phyloP scores from a whole-genome alignment of 2,888 invertebrate species.

The Tetragonula carbonaria region DNA sequence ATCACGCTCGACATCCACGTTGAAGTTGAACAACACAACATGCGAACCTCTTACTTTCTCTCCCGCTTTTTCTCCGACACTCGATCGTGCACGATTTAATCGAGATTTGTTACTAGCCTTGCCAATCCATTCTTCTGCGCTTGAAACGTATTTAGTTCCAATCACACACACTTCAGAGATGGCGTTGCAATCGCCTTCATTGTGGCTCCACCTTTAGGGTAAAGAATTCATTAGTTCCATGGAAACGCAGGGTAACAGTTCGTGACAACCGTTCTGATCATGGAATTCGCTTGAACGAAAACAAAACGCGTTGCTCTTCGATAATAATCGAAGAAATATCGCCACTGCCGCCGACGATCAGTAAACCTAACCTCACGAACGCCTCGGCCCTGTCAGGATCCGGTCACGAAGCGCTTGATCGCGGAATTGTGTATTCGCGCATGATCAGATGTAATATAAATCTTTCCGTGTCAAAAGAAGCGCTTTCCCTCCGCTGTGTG shows the following conservation, averaged over 20 bases:
- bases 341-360: background rate
- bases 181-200: background rate
- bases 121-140: constrained; percentile 32
- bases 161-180: constrained; percentile 6
- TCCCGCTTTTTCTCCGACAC: constrained; percentile 42
- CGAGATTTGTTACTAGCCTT: constrained; percentile 45
- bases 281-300: constrained; percentile 29
- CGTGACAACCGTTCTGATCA: constrained; percentile 1
- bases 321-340: background rate
- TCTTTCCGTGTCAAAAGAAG: constrained; percentile 45
- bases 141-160: constrained; percentile 39
- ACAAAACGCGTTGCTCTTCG: constrained; percentile 5
- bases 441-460: constrained; percentile 42
- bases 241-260: constrained; percentile 50
- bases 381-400: background rate
- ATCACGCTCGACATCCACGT: constrained; percentile 9
- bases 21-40: constrained; percentile 37
- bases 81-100: constrained; percentile 29
- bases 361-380: constrained; percentile 37
- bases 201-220: constrained; percentile 56
- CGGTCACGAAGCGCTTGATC: constrained; percentile 13
- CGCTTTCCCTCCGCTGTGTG: constrained; percentile 40
- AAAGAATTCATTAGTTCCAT: constrained; percentile 47
- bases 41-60: constrained; percentile 41
- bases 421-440: constrained; percentile 40